Conservation (phyloP, 1,140 invertebrate species). For the Bombus difficillimus region DNA sequence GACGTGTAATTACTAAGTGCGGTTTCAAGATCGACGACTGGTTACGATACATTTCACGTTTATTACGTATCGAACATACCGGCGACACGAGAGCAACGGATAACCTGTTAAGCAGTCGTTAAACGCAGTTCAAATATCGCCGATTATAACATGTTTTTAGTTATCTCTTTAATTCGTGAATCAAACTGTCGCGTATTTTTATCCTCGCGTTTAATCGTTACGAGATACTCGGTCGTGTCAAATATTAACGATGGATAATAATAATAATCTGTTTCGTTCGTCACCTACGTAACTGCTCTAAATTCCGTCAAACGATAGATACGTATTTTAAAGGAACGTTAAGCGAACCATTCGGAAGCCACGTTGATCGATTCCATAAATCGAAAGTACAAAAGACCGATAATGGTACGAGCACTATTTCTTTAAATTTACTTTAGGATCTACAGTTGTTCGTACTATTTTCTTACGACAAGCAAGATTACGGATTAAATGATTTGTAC, state of each 20-base stretch:
- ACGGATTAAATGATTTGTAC: no score
- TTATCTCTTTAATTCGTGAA: background rate
- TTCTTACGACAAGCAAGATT: no score
- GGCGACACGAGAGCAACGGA: background rate
- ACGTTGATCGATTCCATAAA: no score
- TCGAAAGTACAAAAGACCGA: no score
- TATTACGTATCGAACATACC: background rate
- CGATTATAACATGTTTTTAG: background rate
- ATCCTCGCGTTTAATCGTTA: background rate
- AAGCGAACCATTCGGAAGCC: no score
- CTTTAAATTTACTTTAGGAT: no score
- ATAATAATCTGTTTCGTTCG: background rate
- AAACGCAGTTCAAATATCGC: background rate
- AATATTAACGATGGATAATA: background rate
- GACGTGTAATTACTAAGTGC: conserved; percentile 22
- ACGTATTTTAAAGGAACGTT: no score
- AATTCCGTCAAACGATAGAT: no score
- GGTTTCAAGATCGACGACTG: conserved; percentile 5
- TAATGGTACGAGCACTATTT: no score
- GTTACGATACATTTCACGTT: conserved; percentile 15
- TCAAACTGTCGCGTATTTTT: background rate
- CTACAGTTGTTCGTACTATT: no score
- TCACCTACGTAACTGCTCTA: no score
- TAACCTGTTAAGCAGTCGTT: background rate
- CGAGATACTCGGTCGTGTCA: background rate